A percentile compares a stretch with the other conserved stretches of the same genome.
Evolutionary conservation across 2,113 vertebrate species (phyloP).

Genomic region (Ifrita kowaldi): DNA sequence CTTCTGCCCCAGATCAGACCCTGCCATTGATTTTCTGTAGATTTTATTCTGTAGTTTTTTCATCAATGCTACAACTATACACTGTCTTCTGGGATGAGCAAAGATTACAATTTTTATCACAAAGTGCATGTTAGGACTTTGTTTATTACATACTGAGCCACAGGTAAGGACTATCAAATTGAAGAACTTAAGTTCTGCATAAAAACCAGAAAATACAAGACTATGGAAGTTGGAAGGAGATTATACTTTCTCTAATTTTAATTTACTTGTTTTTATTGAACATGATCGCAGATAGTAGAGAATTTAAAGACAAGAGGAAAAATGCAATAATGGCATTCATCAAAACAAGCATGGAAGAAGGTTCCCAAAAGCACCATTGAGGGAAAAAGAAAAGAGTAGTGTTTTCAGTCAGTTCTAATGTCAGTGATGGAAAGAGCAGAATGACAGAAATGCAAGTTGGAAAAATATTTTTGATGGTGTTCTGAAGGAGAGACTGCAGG

Average conservation of each 20-base stretch:
- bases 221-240: not conserved
- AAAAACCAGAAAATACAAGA: not conserved
- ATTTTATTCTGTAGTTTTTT: not conserved
- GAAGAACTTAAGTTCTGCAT: not conserved
- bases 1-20: not conserved
- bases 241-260: not conserved
- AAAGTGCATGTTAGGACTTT: not conserved
- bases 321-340: not conserved
- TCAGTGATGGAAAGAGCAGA: not conserved
- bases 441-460: not conserved
- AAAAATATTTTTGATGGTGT: not conserved
- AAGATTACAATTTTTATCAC: not conserved
- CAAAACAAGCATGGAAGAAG: not conserved
- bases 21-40: not conserved
- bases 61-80: not conserved
- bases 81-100: not conserved
- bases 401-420: not conserved
- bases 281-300: accelerated
- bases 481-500: not conserved
- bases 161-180: not conserved
- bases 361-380: not conserved
- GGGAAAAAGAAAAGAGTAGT: not conserved
- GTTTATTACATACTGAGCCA: not conserved
- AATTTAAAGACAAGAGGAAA: not conserved
- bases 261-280: not conserved